Base-by-base conservation (phyloP, 2,888 invertebrate genomes). In the Hypercompe scribonia region DNA sequence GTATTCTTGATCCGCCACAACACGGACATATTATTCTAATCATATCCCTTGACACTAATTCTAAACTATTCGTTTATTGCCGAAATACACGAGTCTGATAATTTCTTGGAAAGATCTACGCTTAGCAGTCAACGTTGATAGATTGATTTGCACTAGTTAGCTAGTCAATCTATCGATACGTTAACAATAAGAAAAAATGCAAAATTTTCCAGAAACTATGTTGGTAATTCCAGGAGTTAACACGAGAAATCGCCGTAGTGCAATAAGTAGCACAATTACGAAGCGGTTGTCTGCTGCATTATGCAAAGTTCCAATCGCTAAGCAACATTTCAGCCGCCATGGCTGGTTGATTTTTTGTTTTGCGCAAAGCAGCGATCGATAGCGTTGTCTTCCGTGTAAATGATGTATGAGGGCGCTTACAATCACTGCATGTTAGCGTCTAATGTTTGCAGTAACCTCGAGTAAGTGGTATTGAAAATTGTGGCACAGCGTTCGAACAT, bases 311-410 rank as follows among this genome's bases (percentile, higher is more conserved):
- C 28, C 68, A 36, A 75, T 76, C 70, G 68, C 68, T 64, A 36
- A 64, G 71, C 42, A 71, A 64, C 72, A 65, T 70, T 66, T 61
- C 65, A 50, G 46, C 28, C 28, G 13, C 65, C 34, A 66, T 11
- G 31, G 50, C 42, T 46, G 50, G 66, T 70, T 61, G 61, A 79
- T 77, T 78, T 81, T 79, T 74, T 70, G 70, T 67, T 73, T 70
- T 77, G 65, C 70, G 73, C 68, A 33, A 72, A 72, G 68, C 68
- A n/a, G 24, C 71, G 74, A 74, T 81, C 81, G 70, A 78, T 83
- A 72, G 21, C 24, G 54, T 71, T 63, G 39, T 75, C 68, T 31
- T 72, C 21, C 39, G 73, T 67, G 74, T 79, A 72, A 65, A 71
- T 70, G 50, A 68, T 71, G 71, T 69, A 65, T 71, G 65, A 39